These are phyloP conservation scores for Motacilla alba DNA, from an alignment of 2,113 vertebrate species.

Conservation along the genomic window DNA sequence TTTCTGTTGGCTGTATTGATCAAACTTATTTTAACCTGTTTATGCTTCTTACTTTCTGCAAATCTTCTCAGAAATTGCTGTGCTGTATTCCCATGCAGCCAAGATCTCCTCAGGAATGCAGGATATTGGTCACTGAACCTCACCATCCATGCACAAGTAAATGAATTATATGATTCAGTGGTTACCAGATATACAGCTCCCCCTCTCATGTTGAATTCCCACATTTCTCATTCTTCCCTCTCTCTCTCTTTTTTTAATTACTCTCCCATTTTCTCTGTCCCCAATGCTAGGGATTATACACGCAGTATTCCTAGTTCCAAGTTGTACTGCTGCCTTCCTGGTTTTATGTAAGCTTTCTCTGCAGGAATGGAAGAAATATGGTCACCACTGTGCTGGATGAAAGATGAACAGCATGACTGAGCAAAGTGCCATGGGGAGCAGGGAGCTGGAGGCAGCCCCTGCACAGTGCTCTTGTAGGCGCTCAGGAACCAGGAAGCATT, in stretches of 20 bases:
- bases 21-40: background rate
- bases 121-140: background rate
- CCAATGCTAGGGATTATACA: background rate
- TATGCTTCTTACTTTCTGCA: background rate
- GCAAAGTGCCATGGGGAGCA: accelerated
- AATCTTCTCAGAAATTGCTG: background rate
- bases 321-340: background rate
- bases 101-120: background rate
- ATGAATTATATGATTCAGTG: background rate
- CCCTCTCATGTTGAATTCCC: background rate
- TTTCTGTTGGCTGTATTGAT: background rate
- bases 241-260: background rate
- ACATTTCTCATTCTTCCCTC: background rate
- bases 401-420: background rate
- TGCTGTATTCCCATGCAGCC: background rate
- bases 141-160: background rate
- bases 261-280: background rate
- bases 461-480: accelerated
- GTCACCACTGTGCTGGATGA: background rate
- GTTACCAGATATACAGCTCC: background rate
- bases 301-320: background rate
- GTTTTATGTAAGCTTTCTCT: background rate
- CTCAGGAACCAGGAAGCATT: background rate
- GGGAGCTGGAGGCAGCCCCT: background rate
- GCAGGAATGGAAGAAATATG: background rate